A percentile compares a stretch with the other conserved stretches of the same genome.
phyloP scores from a whole-genome alignment of 2,888 invertebrate genomes.

The Drosophila testacea region DNA sequence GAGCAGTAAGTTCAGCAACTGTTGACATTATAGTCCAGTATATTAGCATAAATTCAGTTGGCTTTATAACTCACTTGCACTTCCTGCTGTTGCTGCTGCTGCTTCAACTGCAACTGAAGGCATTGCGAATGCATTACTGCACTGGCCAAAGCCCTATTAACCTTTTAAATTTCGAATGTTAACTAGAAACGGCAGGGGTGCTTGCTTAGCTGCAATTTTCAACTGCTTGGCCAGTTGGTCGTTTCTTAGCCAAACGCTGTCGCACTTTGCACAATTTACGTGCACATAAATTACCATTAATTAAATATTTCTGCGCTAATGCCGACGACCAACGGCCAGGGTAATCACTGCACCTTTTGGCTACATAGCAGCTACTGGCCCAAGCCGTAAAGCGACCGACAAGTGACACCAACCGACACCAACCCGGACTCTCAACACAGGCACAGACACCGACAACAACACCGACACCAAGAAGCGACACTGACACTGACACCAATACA shows the following conservation, averaged over 20 bases:
- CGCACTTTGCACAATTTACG: conserved; percentile 83
- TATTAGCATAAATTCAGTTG: conserved; percentile 46
- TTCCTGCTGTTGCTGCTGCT: conserved; percentile 42
- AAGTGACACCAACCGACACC: conserved; percentile 67
- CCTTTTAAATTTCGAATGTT: conserved; percentile 69
- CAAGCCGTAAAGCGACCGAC: conserved; percentile 48
- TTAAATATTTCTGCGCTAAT: conserved; percentile 83
- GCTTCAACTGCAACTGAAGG: conserved; percentile 16
- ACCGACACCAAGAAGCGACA: conserved; percentile 25
- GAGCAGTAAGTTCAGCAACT: conserved; percentile 30
- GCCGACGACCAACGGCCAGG: conserved; percentile 56
- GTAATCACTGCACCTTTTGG: conserved; percentile 76
- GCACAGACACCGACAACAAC: conserved; percentile 24
- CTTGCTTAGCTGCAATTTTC: conserved; percentile 2
- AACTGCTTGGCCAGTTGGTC: conserved; percentile 32
- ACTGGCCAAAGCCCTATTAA: conserved; percentile 67
- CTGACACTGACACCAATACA: conserved; percentile 61
- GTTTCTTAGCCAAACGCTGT: conserved; percentile 50
- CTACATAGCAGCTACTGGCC: conserved; percentile 45
- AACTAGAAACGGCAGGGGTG: conserved; percentile 72
- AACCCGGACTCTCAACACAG: conserved; percentile 25
- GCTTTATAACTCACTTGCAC: conserved; percentile 58
- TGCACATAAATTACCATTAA: conserved; percentile 85
- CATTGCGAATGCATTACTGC: conserved; percentile 21
- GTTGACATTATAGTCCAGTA: conserved; percentile 55